Evolutionary conservation across 2,888 invertebrate species (phyloP), one percentile per base, ranked within the genome.

Genomic region (Acanthococcus lagerstroemiae): DNA sequence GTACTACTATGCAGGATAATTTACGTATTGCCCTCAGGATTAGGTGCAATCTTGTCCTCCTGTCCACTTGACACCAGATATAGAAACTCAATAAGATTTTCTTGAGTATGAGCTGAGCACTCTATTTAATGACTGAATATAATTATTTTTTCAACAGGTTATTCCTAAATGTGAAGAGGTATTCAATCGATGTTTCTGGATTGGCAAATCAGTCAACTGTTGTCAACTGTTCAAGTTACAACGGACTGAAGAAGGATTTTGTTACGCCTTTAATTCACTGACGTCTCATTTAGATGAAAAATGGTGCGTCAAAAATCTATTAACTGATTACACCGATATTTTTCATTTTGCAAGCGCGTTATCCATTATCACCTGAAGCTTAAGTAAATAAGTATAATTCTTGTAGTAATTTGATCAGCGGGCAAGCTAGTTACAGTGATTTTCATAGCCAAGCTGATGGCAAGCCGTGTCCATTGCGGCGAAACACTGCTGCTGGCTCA

Each of bases 241-340:
- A 27, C 70, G 71, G 44, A 71, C 72, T 1, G 72, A 72, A 66
- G 72, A 71, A 27, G 73, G 73, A 6, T 73, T 73, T 65, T 73
- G 73, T 66, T 73, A 72, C 60, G 70, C 73, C 0, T 72, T 73
- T 67, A 73, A 73, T 65, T 72, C 73, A 1, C 65, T 72, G 24
- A 73, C 72, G 4, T 70, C 71, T 1, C 66, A 69, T 21, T 66
- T 67, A 6, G 67, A 67, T 19, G 17, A 55, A 6, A 50, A 68
- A 24, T 71, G 71, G 72, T 71, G 65, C 58, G 25, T 15, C 9
- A 1, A 27, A 4, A 54, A 15, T 15, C 6, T 15, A 22, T 21
- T 7, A 54, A 22, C n/a, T n/a, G 24, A 54, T 54, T 22, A 24
- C 21, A 7, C 7, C 15, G 15, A 37, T 37, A 37, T 37, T 37